Percentiles rank a stretch among this genome's conserved stretches.
These are phyloP conservation scores for Amphilophus citrinellus DNA, from an alignment of 2,113 vertebrate genomes.

Conservation along the genomic window DNA sequence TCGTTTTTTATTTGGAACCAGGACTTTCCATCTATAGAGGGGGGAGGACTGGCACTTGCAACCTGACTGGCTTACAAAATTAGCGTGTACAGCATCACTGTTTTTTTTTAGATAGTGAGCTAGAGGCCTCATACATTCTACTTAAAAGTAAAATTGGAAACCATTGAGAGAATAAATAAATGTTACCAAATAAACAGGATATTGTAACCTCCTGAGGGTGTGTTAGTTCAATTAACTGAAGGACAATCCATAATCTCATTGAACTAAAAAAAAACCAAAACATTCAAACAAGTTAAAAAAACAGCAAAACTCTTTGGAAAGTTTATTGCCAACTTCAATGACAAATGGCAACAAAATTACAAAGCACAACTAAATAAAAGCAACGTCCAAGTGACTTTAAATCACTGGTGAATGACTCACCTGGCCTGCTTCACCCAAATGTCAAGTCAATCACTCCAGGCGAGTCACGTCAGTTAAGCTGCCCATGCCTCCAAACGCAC, in stretches of 20 bases:
- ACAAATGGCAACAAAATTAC: not conserved
- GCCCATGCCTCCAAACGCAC: not conserved
- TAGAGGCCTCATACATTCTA: not conserved
- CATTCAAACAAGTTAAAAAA: not conserved
- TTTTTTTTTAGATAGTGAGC: not conserved
- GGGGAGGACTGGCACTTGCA: not conserved
- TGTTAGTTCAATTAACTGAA: not conserved
- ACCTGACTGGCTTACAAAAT: not conserved
- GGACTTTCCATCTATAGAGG: not conserved
- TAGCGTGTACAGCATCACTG: not conserved
- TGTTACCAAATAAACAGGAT: not conserved
- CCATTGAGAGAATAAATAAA: not conserved
- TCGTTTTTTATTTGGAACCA: not conserved
- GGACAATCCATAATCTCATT: not conserved
- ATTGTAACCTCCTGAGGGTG: not conserved
- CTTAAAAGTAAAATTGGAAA: slow-evolving; percentile 5
- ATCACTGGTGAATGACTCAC: not conserved
- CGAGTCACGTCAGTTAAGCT: not conserved
- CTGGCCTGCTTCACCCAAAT: not conserved
- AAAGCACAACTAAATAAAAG: not conserved
- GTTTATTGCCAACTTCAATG: not conserved
- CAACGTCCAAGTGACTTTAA: not conserved
- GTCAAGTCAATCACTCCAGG: not conserved
- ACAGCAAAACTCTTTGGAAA: not conserved
- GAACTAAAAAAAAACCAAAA: not conserved